Conservation (phyloP, 2,797 vertebrate species). For the Rhadinocentrus ornatus region DNA sequence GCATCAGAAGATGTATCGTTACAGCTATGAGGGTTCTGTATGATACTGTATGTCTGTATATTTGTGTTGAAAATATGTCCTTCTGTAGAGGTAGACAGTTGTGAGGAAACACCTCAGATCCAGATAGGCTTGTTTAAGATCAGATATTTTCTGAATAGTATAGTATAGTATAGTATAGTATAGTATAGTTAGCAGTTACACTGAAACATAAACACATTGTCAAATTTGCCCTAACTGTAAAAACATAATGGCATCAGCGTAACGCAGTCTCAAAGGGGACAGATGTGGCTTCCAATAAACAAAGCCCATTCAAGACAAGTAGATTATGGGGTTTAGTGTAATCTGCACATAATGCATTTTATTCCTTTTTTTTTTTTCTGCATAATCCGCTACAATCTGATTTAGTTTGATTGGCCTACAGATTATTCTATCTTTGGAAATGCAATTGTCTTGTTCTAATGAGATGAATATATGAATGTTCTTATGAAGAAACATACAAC, state of each 20-base stretch:
- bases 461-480: conserved; percentile 29
- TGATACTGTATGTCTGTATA: too few relatives aligned
- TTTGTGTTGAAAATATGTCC: too few relatives aligned
- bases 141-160: neutral
- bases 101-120: neutral
- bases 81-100: too few relatives aligned
- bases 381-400: conserved; percentile 78
- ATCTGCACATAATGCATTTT: conserved; percentile 80
- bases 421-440: conserved; percentile 71
- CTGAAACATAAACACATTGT: conserved; percentile 14
- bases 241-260: conserved; percentile 54
- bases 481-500: neutral
- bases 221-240: conserved; percentile 23
- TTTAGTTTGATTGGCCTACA: conserved; percentile 75
- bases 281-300: conserved; percentile 64
- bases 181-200: neutral
- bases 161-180: neutral
- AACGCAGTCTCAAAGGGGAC: conserved; percentile 54
- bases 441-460: conserved; percentile 68
- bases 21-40: too few relatives aligned
- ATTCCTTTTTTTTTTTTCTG: conserved; percentile 69
- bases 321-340: conserved; percentile 81
- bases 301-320: conserved; percentile 79
- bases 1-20: too few relatives aligned
- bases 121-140: neutral